Percentiles rank a stretch among this genome's conserved stretches.
Evolutionary conservation across 2,797 vertebrate species (phyloP).

Genomic region (Eupleurogrammus muticus): DNA sequence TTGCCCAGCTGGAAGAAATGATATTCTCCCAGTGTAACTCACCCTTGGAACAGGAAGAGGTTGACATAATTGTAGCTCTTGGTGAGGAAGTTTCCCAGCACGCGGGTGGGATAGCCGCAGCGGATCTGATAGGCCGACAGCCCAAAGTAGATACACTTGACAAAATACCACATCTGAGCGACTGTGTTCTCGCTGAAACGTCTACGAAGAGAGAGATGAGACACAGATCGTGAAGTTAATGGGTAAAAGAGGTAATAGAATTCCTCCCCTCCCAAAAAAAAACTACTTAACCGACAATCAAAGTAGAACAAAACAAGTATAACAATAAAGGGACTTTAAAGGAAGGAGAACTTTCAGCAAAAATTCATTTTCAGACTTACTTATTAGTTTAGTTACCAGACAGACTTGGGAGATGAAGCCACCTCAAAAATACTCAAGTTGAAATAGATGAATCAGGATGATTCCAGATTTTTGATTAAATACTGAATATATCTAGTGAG

Average conservation of each 20-base stretch:
- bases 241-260: background rate
- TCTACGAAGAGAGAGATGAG: slow-evolving; percentile 76
- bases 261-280: slow-evolving; percentile 1
- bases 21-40: slow-evolving; percentile 66
- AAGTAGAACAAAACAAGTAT: background rate
- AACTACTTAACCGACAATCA: background rate
- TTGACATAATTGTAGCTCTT: slow-evolving; percentile 99
- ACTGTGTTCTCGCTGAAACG: slow-evolving; percentile 96
- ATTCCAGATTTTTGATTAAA: background rate
- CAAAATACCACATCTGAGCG: slow-evolving; percentile 99
- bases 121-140: slow-evolving; percentile 99
- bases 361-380: background rate
- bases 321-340: no score
- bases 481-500: background rate
- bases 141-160: slow-evolving; percentile 99
- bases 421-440: background rate
- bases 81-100: slow-evolving; percentile 98
- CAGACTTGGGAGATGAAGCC: background rate
- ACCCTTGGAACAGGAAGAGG: slow-evolving; percentile 99
- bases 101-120: slow-evolving; percentile 97
- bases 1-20: slow-evolving; percentile 50
- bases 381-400: background rate
- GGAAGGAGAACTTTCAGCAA: no score
- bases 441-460: background rate
- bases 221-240: background rate